Conservation (phyloP, 2,888 invertebrate species). For the Athalia cordata region DNA sequence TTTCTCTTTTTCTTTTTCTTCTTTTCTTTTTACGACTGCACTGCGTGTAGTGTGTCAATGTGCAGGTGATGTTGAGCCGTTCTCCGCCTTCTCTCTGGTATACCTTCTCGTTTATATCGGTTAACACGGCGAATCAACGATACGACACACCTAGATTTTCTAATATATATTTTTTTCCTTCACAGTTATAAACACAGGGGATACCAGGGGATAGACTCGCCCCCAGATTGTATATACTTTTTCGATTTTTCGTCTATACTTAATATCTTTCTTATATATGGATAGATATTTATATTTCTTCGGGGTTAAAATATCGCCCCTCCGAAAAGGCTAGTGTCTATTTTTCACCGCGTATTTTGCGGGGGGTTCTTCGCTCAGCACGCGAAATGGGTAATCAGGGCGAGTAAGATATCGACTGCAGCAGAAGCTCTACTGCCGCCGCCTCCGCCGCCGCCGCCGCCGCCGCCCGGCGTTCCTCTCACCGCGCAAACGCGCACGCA, state of each 20-base stretch:
- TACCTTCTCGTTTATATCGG: not conserved
- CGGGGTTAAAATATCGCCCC: conserved; percentile 9
- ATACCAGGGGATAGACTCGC: not conserved
- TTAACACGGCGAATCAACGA: not conserved
- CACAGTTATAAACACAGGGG: too few species aligned
- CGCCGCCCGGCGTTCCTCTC: conserved; percentile 66
- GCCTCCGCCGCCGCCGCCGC: conserved; percentile 48
- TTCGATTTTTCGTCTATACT: conserved; percentile 10
- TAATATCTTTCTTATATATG: not conserved
- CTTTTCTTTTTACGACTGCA: too few species aligned
- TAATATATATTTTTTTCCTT: too few species aligned
- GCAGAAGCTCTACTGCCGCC: conserved; percentile 60
- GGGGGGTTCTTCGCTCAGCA: conserved; percentile 44
- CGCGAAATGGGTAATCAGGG: conserved; percentile 54
- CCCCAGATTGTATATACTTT: conserved; percentile 26
- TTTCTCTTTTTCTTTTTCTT: too few species aligned
- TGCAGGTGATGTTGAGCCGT: too few species aligned
- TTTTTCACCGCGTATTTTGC: conserved; percentile 20
- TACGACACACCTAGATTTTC: conserved; percentile 1
- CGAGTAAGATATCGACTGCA: conserved; percentile 66
- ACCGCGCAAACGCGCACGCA: conserved; percentile 58
- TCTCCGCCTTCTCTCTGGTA: not conserved
- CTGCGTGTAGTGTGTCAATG: too few species aligned
- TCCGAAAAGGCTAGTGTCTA: not conserved
- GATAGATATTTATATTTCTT: not conserved